Conservation (phyloP, 2,888 invertebrate genomes). For the Apantesis nais region DNA sequence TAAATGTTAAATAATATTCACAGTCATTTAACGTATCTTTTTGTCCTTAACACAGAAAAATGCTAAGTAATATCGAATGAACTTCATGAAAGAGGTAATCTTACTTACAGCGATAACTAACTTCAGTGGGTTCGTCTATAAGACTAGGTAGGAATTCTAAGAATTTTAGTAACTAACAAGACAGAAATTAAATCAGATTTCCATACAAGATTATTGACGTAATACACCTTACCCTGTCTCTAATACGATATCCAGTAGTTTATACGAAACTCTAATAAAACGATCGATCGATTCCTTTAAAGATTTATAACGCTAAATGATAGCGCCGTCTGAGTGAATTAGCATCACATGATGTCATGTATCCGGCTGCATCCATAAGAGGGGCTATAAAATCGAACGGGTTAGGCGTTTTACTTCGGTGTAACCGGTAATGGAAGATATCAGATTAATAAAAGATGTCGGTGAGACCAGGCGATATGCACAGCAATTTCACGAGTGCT, state of each 20-base stretch:
- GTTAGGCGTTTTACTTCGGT: slow-evolving; percentile 71
- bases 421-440: slow-evolving; percentile 78
- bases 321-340: slow-evolving; percentile 71
- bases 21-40: too few relatives aligned
- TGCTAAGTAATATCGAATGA: background rate
- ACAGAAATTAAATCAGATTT: background rate
- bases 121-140: background rate
- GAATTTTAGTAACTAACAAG: background rate
- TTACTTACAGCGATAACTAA: background rate
- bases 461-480: slow-evolving; percentile 75
- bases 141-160: background rate
- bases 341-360: slow-evolving; percentile 79
- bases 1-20: too few relatives aligned
- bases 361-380: slow-evolving; percentile 74
- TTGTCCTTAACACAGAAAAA: too few relatives aligned
- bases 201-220: background rate
- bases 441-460: slow-evolving; percentile 78
- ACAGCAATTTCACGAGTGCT: slow-evolving; percentile 79
- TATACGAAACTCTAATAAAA: slow-evolving; percentile 43
- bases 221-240: background rate
- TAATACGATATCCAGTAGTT: slow-evolving; percentile 22
- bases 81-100: background rate
- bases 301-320: slow-evolving; percentile 70
- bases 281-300: slow-evolving; percentile 61
- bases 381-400: slow-evolving; percentile 72